phyloP scores from a whole-genome alignment of 2,113 vertebrate species.

The Ovis canadensis region DNA sequence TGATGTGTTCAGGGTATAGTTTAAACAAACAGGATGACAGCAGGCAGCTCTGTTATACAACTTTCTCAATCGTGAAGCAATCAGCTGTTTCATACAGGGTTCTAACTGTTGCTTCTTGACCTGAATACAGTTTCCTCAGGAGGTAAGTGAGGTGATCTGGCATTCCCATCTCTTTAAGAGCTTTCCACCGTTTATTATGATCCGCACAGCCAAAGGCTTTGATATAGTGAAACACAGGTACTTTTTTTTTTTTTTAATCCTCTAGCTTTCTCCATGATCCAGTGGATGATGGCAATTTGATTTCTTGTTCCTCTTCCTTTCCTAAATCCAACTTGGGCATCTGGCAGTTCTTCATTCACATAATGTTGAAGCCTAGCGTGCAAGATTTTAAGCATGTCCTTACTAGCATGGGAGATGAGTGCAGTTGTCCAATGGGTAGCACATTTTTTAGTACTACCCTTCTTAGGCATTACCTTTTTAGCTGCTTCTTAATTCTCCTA shows the following conservation, averaged over 20 bases:
- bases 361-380: background rate
- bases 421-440: background rate
- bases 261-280: background rate
- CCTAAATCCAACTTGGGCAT: background rate
- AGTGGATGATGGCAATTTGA: background rate
- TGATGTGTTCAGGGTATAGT: background rate
- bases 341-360: background rate
- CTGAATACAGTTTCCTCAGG: background rate
- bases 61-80: background rate
- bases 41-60: background rate
- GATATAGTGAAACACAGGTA: background rate
- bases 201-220: background rate
- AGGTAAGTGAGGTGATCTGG: background rate
- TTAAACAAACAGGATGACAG: background rate
- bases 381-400: background rate
- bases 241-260: background rate
- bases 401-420: background rate
- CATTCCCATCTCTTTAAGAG: background rate
- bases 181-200: background rate
- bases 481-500: background rate
- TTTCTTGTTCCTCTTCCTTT: background rate
- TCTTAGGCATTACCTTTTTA: background rate
- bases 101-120: background rate
- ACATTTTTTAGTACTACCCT: background rate
- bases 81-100: background rate